Evolutionary conservation across 2,888 invertebrate species (phyloP), one percentile per base, ranked within the genome.

Genomic region (Branchipolynoe longqiensis): DNA sequence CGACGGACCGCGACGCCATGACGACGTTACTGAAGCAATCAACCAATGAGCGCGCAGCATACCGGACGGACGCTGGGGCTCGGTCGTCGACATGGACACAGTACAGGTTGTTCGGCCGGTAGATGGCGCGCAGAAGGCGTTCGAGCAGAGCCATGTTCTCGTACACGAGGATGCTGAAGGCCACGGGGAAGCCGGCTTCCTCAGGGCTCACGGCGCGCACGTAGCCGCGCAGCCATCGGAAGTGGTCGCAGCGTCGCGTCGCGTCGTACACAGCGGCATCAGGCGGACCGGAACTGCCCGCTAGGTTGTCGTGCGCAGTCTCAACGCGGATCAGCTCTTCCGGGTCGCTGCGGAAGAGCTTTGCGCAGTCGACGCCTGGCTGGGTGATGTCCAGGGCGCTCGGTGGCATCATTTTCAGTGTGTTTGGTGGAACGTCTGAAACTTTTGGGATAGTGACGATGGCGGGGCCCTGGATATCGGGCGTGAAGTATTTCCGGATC

Each of bases 81-180:
- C 92, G 92, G n/a, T 82, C 88, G 83, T 93, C 93, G 0, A 93
- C 90, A 82, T 93, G 92, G 18, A 93, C 89, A 86, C 93, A 93
- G 88, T 93, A 93, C 33, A 90, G 85, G 85, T 93, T 92, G 74
- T 92, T 92, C 8, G 91, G 91, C 8, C 91, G 86, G 85, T 93
- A 93, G 40, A 93, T 91, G 4, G 90, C 87, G 22, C 92, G 87
- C 22, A 93, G 87, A 14, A 93, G 86, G 25, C 91, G 89, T 78
- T 91, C 91, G 0, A 90, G 88, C 73, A 92, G 91, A 33, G 90
- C 89, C 0, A 88, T 86, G n/a, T 87, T 85, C 25, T 86, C 89
- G 86, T 91, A 90, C 82, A 90, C 87, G 69, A 90, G 86, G 28
- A 92, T 89, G 6, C 89, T 88, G 86, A 90, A 92, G 0, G 92